Evolutionary conservation across 2,113 vertebrate genomes (phyloP).

Genomic region (Cynoglossus semilaevis): DNA sequence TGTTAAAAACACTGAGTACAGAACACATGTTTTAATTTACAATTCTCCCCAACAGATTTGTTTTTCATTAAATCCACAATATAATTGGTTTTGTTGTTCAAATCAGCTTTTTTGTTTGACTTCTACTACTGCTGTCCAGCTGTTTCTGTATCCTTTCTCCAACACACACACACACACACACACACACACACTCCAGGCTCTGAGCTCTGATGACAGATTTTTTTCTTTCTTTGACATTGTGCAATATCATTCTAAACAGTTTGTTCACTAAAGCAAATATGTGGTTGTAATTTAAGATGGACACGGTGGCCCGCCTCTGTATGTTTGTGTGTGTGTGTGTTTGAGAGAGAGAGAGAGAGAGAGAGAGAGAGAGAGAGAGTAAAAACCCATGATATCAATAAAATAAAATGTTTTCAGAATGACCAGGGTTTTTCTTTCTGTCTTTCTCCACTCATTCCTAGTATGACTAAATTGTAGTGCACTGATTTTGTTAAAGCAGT

Average conservation of each 20-base stretch:
- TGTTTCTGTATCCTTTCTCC: slow-evolving; percentile 26
- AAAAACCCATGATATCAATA: slow-evolving; percentile 8
- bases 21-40: slow-evolving; percentile 13
- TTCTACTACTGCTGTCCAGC: slow-evolving; percentile 25
- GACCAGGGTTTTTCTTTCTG: slow-evolving; percentile 2
- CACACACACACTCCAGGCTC: slow-evolving; percentile 32
- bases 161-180: slow-evolving; percentile 38
- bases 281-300: slow-evolving; percentile 3
- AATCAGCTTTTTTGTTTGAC: slow-evolving; percentile 33
- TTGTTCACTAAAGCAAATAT: slow-evolving; percentile 3
- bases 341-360: neutral
- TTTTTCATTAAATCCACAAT: slow-evolving; percentile 6
- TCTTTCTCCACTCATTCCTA: slow-evolving; percentile 11
- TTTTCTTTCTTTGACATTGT: neutral
- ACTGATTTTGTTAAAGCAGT: too few relatives aligned
- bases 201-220: slow-evolving; percentile 13
- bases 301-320: neutral
- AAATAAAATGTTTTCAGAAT: slow-evolving; percentile 9
- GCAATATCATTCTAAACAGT: slow-evolving; percentile 8
- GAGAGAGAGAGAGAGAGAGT: neutral
- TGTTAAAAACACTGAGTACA: neutral
- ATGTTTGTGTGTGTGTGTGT: neutral
- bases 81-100: slow-evolving; percentile 16
- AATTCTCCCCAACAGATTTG: neutral
- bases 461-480: too few relatives aligned